Base-by-base conservation (phyloP, 2,888 invertebrate genomes). In the Carabus problematicus region DNA sequence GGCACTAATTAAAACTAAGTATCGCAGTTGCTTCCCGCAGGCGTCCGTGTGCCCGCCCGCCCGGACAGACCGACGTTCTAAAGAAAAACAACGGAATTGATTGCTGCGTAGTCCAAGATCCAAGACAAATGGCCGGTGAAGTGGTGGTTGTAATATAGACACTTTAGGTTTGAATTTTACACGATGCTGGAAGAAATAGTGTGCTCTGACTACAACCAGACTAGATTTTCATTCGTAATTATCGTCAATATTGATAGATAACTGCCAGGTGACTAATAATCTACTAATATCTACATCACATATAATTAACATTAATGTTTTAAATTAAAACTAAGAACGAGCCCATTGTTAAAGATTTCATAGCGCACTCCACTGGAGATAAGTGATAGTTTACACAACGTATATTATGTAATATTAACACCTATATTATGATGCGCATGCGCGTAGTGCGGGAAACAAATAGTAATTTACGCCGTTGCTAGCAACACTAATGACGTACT, bases 1-100 rank as follows among this genome's bases (percentile, higher is more conserved):
- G 75, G 77, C 76, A 77, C 78, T 79, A 80, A 80, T 80, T 79
- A 80, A 79, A 80, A 79, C 78, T 78, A 79, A 79, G 79, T 79
- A 78, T 79, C 79, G 76, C 75, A 72, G 74, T 75, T 70, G 75
- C 72, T 76, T 75, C 73, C 75, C 74, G 71, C 72, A 74, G 73
- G 73, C 72, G 73, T 72, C 71, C 74, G 74, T 71, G 70, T 66
- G 29, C 29, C 29, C 29, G 29, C 29, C 29, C 29, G 29, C 29
- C 29, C 29, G 29, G 3, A 29, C 66, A 69, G 66, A n/a, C 56
- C n/a, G n/a, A 56, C 18, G 12, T 14, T 42, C 43, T 42, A 71
- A 72, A 74, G 70, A 74, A 60, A 62, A 64, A 73, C 74, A 77
- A 75, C 73, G 73, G 76, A 77, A 79, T 78, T 79, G 79, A 79